Percentiles rank a stretch among this genome's conserved stretches.
phyloP scores from a whole-genome alignment of 2,113 vertebrate genomes.

The Ictalurus furcatus region DNA sequence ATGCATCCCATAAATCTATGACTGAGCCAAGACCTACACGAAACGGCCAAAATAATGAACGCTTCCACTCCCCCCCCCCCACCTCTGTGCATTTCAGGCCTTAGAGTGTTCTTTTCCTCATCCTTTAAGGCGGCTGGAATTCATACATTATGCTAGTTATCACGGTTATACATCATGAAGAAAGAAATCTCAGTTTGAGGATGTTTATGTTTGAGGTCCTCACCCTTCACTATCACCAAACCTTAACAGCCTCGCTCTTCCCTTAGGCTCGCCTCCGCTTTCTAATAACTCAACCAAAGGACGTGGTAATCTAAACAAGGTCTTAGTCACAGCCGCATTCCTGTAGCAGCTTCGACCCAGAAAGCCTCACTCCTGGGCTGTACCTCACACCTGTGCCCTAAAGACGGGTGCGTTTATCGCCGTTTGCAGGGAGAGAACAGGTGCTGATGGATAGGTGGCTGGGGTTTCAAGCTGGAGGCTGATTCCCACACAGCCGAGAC shows the following conservation, averaged over 20 bases:
- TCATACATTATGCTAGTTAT: conserved; percentile 17
- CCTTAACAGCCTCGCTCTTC: conserved; percentile 25
- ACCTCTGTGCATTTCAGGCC: background rate
- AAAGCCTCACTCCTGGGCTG: background rate
- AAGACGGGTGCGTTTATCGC: conserved; percentile 14
- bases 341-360: conserved; percentile 5
- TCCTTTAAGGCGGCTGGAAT: background rate
- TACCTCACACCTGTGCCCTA: conserved; percentile 38
- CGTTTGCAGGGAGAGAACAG: conserved; percentile 23
- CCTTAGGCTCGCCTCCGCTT: conserved; percentile 21
- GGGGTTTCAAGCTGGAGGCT: conserved; percentile 26
- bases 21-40: background rate
- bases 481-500: conserved; percentile 17
- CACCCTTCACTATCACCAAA: conserved; percentile 27
- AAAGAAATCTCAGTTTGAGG: background rate
- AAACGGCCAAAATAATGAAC: background rate
- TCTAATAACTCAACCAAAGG: conserved; percentile 36
- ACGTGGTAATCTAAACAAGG: conserved; percentile 45
- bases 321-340: conserved; percentile 35
- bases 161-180: background rate
- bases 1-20: conserved; percentile 52
- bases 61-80: background rate
- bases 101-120: background rate
- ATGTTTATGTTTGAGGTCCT: conserved; percentile 47
- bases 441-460: conserved; percentile 31